These are phyloP conservation scores for Hemibagrus wyckioides DNA, from an alignment of 2,113 vertebrate species.

Conservation along the genomic window DNA sequence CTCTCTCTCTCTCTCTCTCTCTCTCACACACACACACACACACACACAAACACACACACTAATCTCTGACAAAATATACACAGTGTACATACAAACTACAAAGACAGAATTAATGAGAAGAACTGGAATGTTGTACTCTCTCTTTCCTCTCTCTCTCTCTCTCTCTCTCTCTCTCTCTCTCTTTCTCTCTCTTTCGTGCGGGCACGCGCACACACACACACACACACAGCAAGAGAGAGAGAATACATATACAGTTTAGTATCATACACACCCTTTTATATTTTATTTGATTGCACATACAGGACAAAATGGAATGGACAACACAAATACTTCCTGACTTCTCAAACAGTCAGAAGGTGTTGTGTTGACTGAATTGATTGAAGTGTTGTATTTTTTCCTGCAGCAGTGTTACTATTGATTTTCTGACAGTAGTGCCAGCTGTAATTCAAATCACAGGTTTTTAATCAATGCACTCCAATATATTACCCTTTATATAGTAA, in stretches of 20 bases:
- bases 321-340: neutral
- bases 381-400: neutral
- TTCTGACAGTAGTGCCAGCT: neutral
- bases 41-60: constrained; percentile 14
- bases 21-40: neutral
- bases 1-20: neutral
- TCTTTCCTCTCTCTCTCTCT: no score
- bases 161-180: no score
- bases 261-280: neutral
- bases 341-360: neutral
- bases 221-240: neutral
- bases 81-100: neutral
- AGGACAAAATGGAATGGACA: neutral
- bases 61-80: constrained; percentile 23
- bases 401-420: neutral
- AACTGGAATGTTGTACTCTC: neutral
- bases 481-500: neutral
- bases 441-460: neutral
- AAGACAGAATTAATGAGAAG: no score
- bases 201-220: neutral
- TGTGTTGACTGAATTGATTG: neutral
- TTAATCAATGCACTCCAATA: neutral
- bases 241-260: neutral
- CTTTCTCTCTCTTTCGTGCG: no score
- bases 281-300: neutral